phyloP scores from a whole-genome alignment of 1,140 invertebrate genomes.

The Formica exsecta region DNA sequence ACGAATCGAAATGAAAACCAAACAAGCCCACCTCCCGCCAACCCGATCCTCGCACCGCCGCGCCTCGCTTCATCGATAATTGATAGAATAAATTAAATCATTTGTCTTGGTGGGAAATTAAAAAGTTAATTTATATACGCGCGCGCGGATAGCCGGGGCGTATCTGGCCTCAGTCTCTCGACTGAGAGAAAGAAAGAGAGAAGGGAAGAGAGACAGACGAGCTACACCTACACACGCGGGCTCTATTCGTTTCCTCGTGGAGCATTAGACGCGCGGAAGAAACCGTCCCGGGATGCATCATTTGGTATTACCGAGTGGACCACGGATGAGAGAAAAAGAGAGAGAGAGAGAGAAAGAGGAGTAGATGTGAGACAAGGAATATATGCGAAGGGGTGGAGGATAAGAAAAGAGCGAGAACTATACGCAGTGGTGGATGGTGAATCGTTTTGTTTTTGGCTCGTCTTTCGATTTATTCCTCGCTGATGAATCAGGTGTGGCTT shows the following conservation, averaged over 20 bases:
- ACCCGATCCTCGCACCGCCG: slow-evolving; percentile 41
- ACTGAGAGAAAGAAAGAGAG: slow-evolving; percentile 32
- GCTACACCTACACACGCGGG: slow-evolving; percentile 65
- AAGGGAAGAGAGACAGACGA: slow-evolving; percentile 25
- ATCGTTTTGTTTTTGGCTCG: slow-evolving; percentile 79
- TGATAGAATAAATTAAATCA: slow-evolving; percentile 84
- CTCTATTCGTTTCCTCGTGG: slow-evolving; percentile 57
- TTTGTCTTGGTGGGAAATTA: slow-evolving; percentile 82
- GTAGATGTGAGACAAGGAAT: slow-evolving; percentile 28
- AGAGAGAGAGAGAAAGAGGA: slow-evolving; percentile 48
- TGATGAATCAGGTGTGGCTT: slow-evolving; percentile 86
- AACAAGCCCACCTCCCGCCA: slow-evolving; percentile 69
- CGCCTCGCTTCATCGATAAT: slow-evolving; percentile 77
- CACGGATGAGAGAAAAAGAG: slow-evolving; percentile 51
- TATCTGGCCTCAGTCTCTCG: slow-evolving; percentile 65
- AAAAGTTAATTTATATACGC: slow-evolving; percentile 82
- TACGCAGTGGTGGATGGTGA: slow-evolving; percentile 62
- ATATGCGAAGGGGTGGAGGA: slow-evolving; percentile 25
- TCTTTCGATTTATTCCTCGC: slow-evolving; percentile 83
- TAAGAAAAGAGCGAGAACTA: slow-evolving; percentile 57
- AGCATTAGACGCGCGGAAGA: slow-evolving; percentile 67
- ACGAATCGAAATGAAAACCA: slow-evolving; percentile 79
- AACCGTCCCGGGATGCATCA: slow-evolving; percentile 65
- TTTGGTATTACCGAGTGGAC: slow-evolving; percentile 60
- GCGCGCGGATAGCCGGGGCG: slow-evolving; percentile 68